Base-by-base conservation (phyloP, 2,888 invertebrate genomes). In the Diaphora mendica region DNA sequence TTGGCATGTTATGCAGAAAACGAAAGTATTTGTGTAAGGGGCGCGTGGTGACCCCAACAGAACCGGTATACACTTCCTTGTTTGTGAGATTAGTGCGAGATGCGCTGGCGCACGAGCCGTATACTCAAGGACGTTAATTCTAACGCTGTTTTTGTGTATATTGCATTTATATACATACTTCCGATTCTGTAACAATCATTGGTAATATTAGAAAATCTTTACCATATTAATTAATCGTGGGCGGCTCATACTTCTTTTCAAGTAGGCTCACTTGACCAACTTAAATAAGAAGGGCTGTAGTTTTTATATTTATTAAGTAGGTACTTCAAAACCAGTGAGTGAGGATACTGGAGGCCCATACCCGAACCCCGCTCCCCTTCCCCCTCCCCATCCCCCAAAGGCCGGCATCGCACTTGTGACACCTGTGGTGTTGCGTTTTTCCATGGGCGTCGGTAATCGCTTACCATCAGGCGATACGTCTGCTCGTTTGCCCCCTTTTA, bases 11-110 rank as follows among this genome's bases (percentile, higher is more conserved):
- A 65, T 71, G 15, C 67, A 44, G 48, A 62, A 71, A 69, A 67
- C 20, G 67, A 72, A 75, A 72, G 75, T 72, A 51, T 67, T 64
- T 69, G 72, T 35, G 62, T 67, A 72, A 72, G 65, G 72, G 72
- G 67, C 69, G 62, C 69, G 73, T 30, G 20, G 13, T 66, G 69
- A 70, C 62, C 26, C 62, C 48, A 66, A n/a, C 44, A 8, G 2
- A 62, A 74, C 70, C 71, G 48, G 74, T 73, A 72, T 71, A 35
- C 35, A 68, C 70, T 75, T 75, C 70, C 74, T 68, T 26, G 35
- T 59, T 7, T 7, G 64, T 15, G n/a, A 17, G 48, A 20, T n/a
- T 35, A 9, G 44, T 59, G 67, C 26, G 62, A 23, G 51, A 26
- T 20, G 55, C 17, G 20, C 39, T n/a, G 1, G 39, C 11, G 35